Evolutionary conservation across 2,113 vertebrate species (phyloP).

Genomic region (Clinocottus analis): DNA sequence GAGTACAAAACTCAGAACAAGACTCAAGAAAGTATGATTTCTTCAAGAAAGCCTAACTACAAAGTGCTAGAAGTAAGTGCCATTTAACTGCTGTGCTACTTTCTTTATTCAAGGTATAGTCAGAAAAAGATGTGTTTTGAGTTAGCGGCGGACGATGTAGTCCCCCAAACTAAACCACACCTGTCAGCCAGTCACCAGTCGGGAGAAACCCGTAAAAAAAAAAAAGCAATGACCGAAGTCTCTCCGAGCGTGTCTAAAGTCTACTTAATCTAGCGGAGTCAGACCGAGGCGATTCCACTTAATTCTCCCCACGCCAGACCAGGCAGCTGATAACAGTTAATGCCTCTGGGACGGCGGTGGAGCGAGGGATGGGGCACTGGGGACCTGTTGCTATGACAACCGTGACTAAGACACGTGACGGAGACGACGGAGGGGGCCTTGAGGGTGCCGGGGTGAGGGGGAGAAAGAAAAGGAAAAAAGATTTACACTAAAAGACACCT

Average conservation of each 20-base stretch:
- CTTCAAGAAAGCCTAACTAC: no score
- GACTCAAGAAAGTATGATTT: neutral
- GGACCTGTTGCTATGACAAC: constrained; percentile 69
- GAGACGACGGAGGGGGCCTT: neutral
- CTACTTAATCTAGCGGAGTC: constrained; percentile 25
- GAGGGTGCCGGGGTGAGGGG: neutral
- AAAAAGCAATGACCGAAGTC: constrained; percentile 21
- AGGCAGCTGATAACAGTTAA: constrained; percentile 52
- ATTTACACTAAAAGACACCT: constrained; percentile 32
- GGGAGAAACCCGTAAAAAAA: constrained; percentile 29
- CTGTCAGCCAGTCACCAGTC: neutral
- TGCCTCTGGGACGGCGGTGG: constrained; percentile 37
- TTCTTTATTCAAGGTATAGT: no score
- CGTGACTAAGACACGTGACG: constrained; percentile 12
- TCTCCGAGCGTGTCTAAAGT: constrained; percentile 26
- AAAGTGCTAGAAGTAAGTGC: no score
- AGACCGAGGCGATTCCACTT: constrained; percentile 38
- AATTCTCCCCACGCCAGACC: constrained; percentile 46
- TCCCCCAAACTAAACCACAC: neutral
- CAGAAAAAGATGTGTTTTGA: neutral
- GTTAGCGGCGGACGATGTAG: no score
- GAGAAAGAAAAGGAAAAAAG: neutral
- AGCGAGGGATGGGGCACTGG: constrained; percentile 25
- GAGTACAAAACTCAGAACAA: no score
- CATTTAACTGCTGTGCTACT: no score